Conservation (phyloP, 2,797 vertebrate species). For the Chiloscyllium punctatum region DNA sequence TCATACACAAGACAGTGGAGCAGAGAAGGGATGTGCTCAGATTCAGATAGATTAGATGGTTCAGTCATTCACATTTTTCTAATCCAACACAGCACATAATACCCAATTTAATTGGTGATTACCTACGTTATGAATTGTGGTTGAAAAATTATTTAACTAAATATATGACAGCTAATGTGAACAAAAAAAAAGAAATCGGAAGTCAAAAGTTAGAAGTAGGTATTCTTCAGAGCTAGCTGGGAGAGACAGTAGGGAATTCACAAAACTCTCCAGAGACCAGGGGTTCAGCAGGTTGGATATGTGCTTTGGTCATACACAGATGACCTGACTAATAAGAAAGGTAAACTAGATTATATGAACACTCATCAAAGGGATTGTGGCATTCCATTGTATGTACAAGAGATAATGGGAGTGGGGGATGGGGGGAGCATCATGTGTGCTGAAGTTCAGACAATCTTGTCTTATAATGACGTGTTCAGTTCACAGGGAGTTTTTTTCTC, state of each 20-base stretch:
- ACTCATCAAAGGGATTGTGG: constrained; percentile 49
- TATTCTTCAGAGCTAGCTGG: neutral
- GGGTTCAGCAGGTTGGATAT: neutral
- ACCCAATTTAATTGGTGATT: neutral
- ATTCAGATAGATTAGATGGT: neutral
- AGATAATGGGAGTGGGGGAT: constrained; percentile 47
- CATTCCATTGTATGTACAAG: constrained; percentile 61
- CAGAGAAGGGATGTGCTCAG: neutral
- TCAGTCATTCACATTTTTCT: neutral
- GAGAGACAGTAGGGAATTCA: neutral
- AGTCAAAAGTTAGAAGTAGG: neutral
- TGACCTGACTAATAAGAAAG: constrained; percentile 50
- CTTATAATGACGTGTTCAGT: constrained; percentile 64
- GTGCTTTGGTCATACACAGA: constrained; percentile 46
- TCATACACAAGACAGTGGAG: constrained; percentile 46
- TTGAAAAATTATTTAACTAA: neutral
- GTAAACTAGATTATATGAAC: constrained; percentile 52
- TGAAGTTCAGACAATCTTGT: constrained; percentile 60
- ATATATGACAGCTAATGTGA: neutral
- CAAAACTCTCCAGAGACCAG: neutral
- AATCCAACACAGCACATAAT: neutral
- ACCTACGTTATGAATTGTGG: too few species aligned
- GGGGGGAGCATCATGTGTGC: constrained; percentile 50
- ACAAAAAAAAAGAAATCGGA: neutral
- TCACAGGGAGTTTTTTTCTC: constrained; percentile 51